Percentiles rank a stretch among this genome's conserved stretches.
phyloP scores from a whole-genome alignment of 2,113 vertebrate species.

The Corythaeola cristata region DNA sequence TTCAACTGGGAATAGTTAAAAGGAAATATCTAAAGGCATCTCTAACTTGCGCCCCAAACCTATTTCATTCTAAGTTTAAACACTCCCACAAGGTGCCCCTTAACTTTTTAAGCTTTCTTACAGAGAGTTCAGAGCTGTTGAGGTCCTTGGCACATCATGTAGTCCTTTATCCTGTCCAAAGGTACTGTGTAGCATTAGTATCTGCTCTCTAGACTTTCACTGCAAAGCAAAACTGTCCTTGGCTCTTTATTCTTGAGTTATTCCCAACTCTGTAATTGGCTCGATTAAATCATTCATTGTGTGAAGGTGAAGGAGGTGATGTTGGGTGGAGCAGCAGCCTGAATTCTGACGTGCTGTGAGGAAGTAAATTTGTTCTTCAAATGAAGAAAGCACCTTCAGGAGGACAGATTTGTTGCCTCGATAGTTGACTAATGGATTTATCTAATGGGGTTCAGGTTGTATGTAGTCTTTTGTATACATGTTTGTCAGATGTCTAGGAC shows the following conservation, averaged over 20 bases:
- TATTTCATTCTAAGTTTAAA: background rate
- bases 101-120: background rate
- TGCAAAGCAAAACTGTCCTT: background rate
- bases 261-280: background rate
- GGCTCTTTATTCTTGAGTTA: background rate
- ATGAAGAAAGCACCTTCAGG: background rate
- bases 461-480: background rate
- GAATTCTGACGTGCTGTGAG: background rate
- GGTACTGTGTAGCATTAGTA: background rate
- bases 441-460: background rate
- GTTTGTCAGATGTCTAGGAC: background rate
- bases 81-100: background rate
- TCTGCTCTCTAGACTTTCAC: background rate
- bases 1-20: background rate
- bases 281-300: background rate
- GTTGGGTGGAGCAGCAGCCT: background rate
- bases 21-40: background rate
- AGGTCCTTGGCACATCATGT: background rate
- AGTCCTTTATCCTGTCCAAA: background rate
- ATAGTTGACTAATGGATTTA: background rate
- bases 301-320: background rate
- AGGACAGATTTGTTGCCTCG: background rate
- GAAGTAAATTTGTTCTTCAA: background rate
- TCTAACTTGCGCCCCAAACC: background rate
- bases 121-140: background rate